Base-by-base conservation (phyloP, 2,888 invertebrate genomes). In the Pediacus dermestoides region DNA sequence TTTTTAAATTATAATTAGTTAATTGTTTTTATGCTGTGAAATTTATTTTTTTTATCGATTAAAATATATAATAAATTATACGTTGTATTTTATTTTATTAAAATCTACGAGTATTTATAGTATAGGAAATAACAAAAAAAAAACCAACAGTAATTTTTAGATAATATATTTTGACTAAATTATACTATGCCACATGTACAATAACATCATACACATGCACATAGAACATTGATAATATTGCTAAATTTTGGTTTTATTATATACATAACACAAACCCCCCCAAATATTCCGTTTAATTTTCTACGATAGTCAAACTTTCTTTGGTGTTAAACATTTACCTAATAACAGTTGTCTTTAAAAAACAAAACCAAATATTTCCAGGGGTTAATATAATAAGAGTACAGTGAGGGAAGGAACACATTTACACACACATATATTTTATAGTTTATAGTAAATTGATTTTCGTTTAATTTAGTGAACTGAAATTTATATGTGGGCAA, bases 221-320 rank as follows among this genome's bases (percentile, higher is more conserved):
- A 55, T 44, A 50, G 43, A 53, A 53, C 50, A 53, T 50, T 46
- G 39, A 48, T 23, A 41, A 56, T 57, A 57, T 57, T 55, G 56
- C 56, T 57, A 57, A 47, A 54, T 51, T 49, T 53, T 46, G 42
- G 45, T 48, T 53, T 52, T 46, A 18, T 47, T 55, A 56, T 56
- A 48, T 57, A 57, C 53, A 55, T 51, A 52, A 57, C 50, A 50
- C n/a, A n/a, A n/a, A n/a, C n/a, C n/a, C n/a, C n/a, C n/a, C n/a
- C n/a, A n/a, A n/a, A n/a, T n/a, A 21, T 21, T 21, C 6, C 6
- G 6, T 21, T 21, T 6, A 11, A 11, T 4, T 26, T 26, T 26
- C n/a, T n/a, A n/a, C n/a, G n/a, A n/a, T n/a, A n/a, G n/a, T n/a
- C n/a, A n/a, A n/a, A n/a, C n/a, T n/a, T n/a, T n/a, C n/a, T n/a